Evolutionary conservation across 2,888 invertebrate genomes (phyloP), one percentile per base, ranked within the genome.

Genomic region (Boloria euphrosyne): DNA sequence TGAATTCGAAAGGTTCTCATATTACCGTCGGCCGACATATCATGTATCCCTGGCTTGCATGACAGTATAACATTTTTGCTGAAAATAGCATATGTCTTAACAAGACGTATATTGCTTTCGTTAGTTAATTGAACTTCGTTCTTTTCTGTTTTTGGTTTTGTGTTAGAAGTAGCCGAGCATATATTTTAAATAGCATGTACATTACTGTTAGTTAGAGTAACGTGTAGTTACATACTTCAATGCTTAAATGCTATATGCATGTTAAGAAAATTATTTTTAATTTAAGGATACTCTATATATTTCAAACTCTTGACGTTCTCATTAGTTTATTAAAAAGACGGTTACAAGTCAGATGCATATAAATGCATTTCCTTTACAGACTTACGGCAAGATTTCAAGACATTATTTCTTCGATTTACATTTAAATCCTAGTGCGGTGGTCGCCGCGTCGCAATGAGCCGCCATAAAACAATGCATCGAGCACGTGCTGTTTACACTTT

Each of bases 391-490:
- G 31, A 38, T 38, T 38, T 38, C 5, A 47, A 50, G 31, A 65
- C 53, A 58, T 52, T 60, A 22, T 53, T 65, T 67, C 62, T 65
- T 68, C 50, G 66, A 67, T 65, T 65, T 62, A 66, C 62, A 67
- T 67, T 67, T 71, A 69, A 68, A 68, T 71, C 71, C 68, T 69
- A 68, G 70, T 65, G 64, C 68, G 70, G 61, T 65, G 69, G 74
- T 70, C 65, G 65, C 80, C 78, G 80, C 81, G 85, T 81, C 79
- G 81, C 82, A 82, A 81, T 80, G 65, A 67, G 80, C 82, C 78
- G 82, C 81, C 86, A 89, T 91, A 89, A 92, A 92, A 92, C 91
- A 92, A 92, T 92, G 91, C 91, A 90, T 88, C 84, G 88, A 83
- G 81, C 91, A 88, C 90, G 89, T 90, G 91, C 86, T 85, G 87